Base-by-base conservation (phyloP, 2,797 vertebrate genomes). In the Pseudochaenichthys georgianus region DNA sequence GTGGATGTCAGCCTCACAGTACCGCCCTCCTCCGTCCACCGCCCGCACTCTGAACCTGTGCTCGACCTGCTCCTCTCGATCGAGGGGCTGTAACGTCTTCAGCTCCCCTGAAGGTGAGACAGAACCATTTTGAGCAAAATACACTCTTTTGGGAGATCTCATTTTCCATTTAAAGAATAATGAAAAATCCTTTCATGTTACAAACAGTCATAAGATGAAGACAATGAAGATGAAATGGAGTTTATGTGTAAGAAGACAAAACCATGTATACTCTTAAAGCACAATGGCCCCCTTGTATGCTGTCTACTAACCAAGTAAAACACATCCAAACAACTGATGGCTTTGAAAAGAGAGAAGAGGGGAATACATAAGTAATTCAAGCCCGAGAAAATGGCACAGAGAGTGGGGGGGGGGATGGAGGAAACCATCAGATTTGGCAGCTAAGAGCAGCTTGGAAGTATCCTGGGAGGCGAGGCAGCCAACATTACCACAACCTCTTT, bases 21-120 rank as follows among this genome's bases (percentile, higher is more conserved):
- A 97, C 6, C 95, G 95, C 0, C 98, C 97, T 28, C 98, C 98
- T 77, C 97, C 97, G 12, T 99, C 98, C 60, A 96, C 90, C 9
- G 97, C 98, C 65, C 95, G 96, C 80, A 98, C 88, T 19, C 88
- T 88, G 70, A 99, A 96, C 71, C 91, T 76, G 89, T 98, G 96
- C 79, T 95, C 82, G 0, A 91, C 95, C 77, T 94, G 93, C 63
- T 96, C 94, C 89, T 99, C 98, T 1, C 96, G 95, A 87, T 99
- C 97, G 58, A 99, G 94, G 0, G 95, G 88, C 70, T 93, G 93
- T 5, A 90, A 88, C 4, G 97, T 99, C 90, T 96, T 99, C 88
- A 99, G 70, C 89, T 99, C 98, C 77, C 98, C 98, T 99, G 73
- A 17, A 84, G 80, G 34, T 17, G n/a, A 58, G 28, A 81, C 23